These are phyloP conservation scores for Drosophila cardini DNA, from an alignment of 1,140 invertebrate species.

Conservation along the genomic window DNA sequence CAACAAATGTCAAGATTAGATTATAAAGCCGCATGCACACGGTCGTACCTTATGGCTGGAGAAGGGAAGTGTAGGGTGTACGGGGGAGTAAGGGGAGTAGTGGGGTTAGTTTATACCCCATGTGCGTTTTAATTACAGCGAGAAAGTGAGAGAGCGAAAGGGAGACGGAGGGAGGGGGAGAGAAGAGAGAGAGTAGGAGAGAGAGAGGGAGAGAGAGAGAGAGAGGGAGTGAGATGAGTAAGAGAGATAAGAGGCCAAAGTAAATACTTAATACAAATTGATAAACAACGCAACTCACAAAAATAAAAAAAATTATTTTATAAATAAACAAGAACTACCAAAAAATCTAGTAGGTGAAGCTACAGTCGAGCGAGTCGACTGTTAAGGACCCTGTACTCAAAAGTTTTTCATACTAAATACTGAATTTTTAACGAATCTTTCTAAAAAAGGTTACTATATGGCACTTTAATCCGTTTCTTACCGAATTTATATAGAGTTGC, in stretches of 20 bases:
- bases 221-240: not conserved
- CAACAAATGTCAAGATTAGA: slow-evolving; percentile 81
- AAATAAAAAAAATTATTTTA: slow-evolving; percentile 52
- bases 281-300: slow-evolving; percentile 23
- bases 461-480: too few species aligned
- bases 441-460: too few species aligned
- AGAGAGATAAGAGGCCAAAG: not conserved
- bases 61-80: too few species aligned
- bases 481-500: too few species aligned
- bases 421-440: too few species aligned
- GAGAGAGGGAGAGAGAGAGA: not conserved
- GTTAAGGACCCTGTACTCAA: too few species aligned
- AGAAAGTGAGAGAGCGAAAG: not conserved
- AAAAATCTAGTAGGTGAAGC: not conserved
- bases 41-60: slow-evolving; percentile 42
- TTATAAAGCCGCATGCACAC: slow-evolving; percentile 50
- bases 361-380: not conserved
- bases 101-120: not conserved
- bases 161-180: not conserved
- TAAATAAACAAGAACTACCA: slow-evolving; percentile 38
- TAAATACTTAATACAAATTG: slow-evolving; percentile 28
- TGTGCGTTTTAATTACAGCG: slow-evolving; percentile 45
- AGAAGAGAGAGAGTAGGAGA: not conserved
- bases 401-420: too few species aligned
- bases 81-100: not conserved